Percentiles rank a stretch among this genome's conserved stretches.
These are phyloP conservation scores for Drosophila picticornis DNA, from an alignment of 2,888 invertebrate species.

Conservation along the genomic window DNA sequence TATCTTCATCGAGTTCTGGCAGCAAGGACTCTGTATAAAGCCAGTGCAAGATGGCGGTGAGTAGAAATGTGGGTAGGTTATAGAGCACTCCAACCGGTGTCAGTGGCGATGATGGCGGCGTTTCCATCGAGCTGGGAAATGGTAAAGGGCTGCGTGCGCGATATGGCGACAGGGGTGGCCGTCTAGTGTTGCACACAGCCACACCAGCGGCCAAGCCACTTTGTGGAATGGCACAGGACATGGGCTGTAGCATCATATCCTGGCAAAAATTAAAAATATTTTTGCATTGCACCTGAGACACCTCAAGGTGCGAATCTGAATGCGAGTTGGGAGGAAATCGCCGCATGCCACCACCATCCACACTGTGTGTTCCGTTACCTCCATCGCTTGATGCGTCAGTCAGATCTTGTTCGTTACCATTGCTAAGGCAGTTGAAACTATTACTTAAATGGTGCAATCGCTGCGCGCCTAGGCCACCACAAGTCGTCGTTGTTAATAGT, in stretches of 20 bases:
- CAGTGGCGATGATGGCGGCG: conserved; percentile 83
- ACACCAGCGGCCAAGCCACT: conserved; percentile 19
- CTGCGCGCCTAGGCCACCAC: conserved; percentile 38
- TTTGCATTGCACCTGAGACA: conserved; percentile 68
- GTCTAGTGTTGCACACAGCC: conserved; percentile 69
- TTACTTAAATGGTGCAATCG: conserved; percentile 75
- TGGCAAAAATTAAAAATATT: conserved; percentile 84
- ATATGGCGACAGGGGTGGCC: conserved; percentile 83
- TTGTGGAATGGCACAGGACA: conserved; percentile 41
- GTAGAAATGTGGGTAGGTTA: conserved; percentile 87
- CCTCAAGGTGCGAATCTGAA: conserved; percentile 83
- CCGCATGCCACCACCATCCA: conserved; percentile 59
- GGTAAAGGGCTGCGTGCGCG: conserved; percentile 82
- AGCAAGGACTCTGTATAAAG: conserved; percentile 89
- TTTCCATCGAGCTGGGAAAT: conserved; percentile 81
- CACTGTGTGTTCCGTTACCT: conserved; percentile 29
- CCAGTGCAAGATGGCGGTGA: conserved; percentile 88
- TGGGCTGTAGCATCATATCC: conserved; percentile 74
- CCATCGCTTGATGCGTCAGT: background rate
- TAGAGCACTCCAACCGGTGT: conserved; percentile 86
- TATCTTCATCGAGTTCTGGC: conserved; percentile 87
- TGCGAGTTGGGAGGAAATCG: conserved; percentile 77
- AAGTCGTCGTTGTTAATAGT: background rate
- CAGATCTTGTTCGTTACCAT: conserved; percentile 36
- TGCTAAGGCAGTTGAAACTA: conserved; percentile 82